Evolutionary conservation across 92 coral and sea anemone species (phyloP), one percentile per base, ranked within the genome.

Genomic region (Muricea muricata): DNA sequence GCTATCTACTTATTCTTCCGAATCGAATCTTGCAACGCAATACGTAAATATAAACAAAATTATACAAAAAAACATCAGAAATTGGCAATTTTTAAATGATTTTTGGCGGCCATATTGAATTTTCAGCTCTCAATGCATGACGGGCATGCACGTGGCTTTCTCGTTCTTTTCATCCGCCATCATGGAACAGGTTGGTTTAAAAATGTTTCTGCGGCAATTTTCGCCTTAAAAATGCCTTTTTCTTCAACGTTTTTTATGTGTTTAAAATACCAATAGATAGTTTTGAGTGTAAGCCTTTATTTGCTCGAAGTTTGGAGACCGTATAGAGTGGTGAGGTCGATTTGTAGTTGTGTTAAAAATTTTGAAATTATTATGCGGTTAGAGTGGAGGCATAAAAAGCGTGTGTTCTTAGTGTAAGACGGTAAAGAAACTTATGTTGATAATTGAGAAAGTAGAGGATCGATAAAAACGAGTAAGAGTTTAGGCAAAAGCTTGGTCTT

Each of bases 161-260:
- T 80, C 87, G 96, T 92, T 92, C 94, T 94, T 95, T 88, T 91
- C 84, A 90, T 94, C 97, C 93, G 91, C 92, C 92, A 96, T 96
- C 93, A 97, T 95, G 65, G 99, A 96, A 85, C 99, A 96, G 97
- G 99, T 96, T 47, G 56, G 99, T 47, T 13, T 0, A 1, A 3
- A 1, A 17, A 13, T 21, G 1, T 75, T 75, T 75, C 39, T 52
- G 3, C 40, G 26, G 18, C 18, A 41, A 32, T 33, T 32, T 56
- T 78, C 17, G 83, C 55, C 24, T 37, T 24, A 33, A 78, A 34
- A 35, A 56, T 21, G 14, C 54, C 28, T n/a, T 56, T 78, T 78
- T 17, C 15, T 58, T 32, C 4, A 13, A 6, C 29, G 48, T 17
- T 31, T 52, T n/a, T 23, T 1, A 1, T 26, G 10, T 20, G 25